Percentiles rank a stretch among this genome's conserved stretches.
Conservation (phyloP, 2,888 invertebrate species). For the Minunthozetes semirufus region DNA sequence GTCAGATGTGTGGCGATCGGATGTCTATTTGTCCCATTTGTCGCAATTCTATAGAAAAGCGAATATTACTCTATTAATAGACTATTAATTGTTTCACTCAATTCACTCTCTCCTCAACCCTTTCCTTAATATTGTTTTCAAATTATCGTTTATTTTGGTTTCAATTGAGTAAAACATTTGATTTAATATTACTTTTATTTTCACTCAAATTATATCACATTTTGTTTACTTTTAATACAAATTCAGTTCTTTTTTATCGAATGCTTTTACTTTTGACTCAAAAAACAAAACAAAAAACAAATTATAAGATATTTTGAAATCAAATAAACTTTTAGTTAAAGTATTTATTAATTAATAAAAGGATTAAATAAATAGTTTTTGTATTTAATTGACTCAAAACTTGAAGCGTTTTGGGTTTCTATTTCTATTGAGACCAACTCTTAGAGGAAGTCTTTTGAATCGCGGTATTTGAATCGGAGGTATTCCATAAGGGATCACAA, state of each 20-base stretch:
- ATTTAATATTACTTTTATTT: no score
- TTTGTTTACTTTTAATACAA: no score
- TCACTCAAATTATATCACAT: no score
- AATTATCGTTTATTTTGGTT: neutral
- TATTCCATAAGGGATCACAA: neutral
- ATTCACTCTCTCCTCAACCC: neutral
- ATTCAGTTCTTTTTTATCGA: no score
- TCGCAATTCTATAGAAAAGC: conserved; percentile 88
- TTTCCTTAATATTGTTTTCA: no score
- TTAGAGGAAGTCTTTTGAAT: neutral
- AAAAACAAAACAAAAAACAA: no score
- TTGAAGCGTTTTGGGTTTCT: neutral
- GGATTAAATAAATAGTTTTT: neutral
- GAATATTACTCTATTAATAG: conserved; percentile 74
- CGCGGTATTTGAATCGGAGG: neutral
- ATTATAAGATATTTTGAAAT: no score
- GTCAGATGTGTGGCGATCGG: conserved; percentile 97
- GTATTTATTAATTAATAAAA: neutral
- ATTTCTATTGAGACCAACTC: neutral
- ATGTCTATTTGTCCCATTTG: conserved; percentile 97
- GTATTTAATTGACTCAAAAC: neutral
- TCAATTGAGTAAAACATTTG: no score
- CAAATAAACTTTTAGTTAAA: neutral
- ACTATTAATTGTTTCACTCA: no score
- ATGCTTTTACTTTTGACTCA: no score